Evolutionary conservation across 2,797 vertebrate species (phyloP), one percentile per base, ranked within the genome.

Genomic region (Catostomus latipinnis): DNA sequence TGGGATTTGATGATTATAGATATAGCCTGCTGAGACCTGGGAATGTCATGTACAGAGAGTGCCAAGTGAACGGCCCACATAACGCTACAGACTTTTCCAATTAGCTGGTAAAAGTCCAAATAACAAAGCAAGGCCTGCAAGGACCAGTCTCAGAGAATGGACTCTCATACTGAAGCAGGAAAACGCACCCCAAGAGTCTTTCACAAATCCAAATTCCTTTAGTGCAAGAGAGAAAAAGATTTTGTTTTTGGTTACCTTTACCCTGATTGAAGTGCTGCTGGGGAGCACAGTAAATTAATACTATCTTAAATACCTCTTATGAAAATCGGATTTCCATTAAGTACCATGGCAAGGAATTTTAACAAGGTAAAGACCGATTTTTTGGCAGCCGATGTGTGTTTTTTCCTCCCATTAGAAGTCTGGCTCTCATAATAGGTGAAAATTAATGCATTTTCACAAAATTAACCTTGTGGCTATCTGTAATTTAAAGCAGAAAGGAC

Each of bases 291-390:
- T 82, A 85, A 87, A 89, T 90, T 90, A 89, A 90, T 86, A 78
- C 86, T 78, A 86, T 85, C 90, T 90, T 90, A 91, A 92, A 89
- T 85, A 82, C 81, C 86, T 63, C 76, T 80, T 82, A 52, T 46
- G 71, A 85, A 91, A 93, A 92, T 88, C 88, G 87, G 88, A 90
- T 93, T 93, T 91, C 89, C 88, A 92, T 90, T 92, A 88, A 91
- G 90, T 87, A 85, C 87, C 84, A 83, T 80, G 81, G 82, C 63
- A 78, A 89, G 84, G 89, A 91, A 91, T 91, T 91, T 92, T 92
- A 89, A 91, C 86, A 86, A 87, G 89, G 65, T 61, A 86, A 76
- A 83, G 85, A 80, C 84, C 83, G 67, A 87, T 88, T 87, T 88
- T 74, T 85, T 90, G 89, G 87, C 88, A 88, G 63, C 66, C 68